phyloP scores from a whole-genome alignment of 2,113 vertebrate genomes.

The Candoia aspera region DNA sequence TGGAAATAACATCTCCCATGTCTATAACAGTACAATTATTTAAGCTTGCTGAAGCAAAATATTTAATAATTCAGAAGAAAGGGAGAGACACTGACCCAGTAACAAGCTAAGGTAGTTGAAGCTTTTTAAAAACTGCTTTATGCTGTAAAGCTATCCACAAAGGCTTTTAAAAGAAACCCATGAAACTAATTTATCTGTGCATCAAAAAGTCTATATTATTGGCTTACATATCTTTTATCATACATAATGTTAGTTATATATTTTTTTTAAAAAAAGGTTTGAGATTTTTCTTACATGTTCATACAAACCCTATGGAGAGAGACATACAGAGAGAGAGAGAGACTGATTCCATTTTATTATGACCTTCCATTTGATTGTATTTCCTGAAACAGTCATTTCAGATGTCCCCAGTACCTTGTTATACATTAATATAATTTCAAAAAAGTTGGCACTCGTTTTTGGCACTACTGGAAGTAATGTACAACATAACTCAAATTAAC shows the following conservation, averaged over 20 bases:
- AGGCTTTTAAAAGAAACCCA: conserved; percentile 6
- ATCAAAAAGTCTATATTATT: neutral
- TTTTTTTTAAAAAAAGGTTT: neutral
- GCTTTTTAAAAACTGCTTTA: neutral
- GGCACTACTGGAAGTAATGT: neutral
- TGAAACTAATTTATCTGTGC: neutral
- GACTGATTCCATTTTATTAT: neutral
- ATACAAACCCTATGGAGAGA: neutral
- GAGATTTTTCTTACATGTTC: neutral
- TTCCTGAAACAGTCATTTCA: neutral
- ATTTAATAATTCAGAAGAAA: conserved; percentile 15
- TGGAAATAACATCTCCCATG: neutral
- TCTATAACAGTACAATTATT: neutral
- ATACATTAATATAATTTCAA: neutral
- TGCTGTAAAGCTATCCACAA: neutral
- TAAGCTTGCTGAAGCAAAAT: neutral
- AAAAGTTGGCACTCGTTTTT: neutral
- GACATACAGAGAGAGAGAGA: too few species aligned
- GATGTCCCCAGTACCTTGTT: neutral
- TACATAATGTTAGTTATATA: neutral
- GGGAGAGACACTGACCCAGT: neutral
- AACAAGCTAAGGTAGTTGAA: neutral
- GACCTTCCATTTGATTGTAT: neutral
- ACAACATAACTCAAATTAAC: neutral
- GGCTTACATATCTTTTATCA: neutral